Percentiles rank a stretch among this genome's conserved stretches.
Conservation (phyloP, 2,113 vertebrate genomes). For the Colinus virginianus region DNA sequence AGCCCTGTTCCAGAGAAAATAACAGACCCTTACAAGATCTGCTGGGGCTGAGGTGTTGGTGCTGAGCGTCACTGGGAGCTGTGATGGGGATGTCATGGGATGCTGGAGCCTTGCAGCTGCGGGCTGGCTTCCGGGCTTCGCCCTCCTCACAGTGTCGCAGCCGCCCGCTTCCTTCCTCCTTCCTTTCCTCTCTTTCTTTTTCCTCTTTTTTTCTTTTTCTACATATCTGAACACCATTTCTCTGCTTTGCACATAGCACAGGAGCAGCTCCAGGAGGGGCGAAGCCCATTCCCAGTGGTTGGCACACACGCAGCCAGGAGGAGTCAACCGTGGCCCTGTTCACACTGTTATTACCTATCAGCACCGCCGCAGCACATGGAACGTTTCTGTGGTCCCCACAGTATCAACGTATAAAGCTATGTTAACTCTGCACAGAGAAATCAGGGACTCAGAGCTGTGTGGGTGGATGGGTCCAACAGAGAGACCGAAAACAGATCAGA, state of each 20-base stretch:
- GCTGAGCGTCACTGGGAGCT: not conserved
- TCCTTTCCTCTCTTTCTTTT: not conserved
- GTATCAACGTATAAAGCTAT: slow-evolving; percentile 35
- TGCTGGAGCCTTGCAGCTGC: too few relatives aligned
- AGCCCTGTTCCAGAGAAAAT: too few relatives aligned
- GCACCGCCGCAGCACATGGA: slow-evolving; percentile 46
- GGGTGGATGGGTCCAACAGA: not conserved
- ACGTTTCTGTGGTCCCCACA: slow-evolving; percentile 63
- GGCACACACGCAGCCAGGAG: slow-evolving; percentile 54
- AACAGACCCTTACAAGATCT: too few relatives aligned
- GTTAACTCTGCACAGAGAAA: not conserved
- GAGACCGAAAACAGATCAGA: not conserved
- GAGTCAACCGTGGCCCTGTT: slow-evolving; percentile 61
- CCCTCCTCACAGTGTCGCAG: not conserved
- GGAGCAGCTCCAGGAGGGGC: not conserved
- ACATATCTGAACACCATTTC: not conserved
- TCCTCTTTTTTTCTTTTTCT: not conserved
- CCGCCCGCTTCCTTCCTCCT: slow-evolving; percentile 2
- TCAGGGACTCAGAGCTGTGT: not conserved
- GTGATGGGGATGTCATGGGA: too few relatives aligned
- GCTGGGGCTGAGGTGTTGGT: too few relatives aligned
- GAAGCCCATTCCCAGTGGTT: slow-evolving; percentile 56
- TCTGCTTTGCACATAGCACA: not conserved
- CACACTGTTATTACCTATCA: slow-evolving; percentile 36
- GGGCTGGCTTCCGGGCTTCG: too few relatives aligned